Percentiles rank a stretch among this genome's conserved stretches.
These are phyloP conservation scores for Liposcelis brunnea DNA, from an alignment of 2,888 invertebrate genomes.

Conservation along the genomic window DNA sequence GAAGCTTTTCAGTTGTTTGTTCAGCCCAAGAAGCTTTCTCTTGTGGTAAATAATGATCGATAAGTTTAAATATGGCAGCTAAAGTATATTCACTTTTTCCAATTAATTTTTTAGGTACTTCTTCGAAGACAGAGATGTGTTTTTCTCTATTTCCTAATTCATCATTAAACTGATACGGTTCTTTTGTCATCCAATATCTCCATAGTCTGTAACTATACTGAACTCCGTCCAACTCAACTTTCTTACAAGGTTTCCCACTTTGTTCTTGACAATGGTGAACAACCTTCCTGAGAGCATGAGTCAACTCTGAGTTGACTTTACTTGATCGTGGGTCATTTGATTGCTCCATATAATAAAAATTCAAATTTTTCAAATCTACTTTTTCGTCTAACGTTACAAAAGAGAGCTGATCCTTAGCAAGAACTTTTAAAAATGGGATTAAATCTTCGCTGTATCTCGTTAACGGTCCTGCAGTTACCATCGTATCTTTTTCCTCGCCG, in stretches of 20 bases:
- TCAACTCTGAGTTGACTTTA: constrained; percentile 48
- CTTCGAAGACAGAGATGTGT: constrained; percentile 19
- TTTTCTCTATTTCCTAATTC: constrained; percentile 14
- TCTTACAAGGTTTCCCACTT: constrained; percentile 22
- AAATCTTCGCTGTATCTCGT: constrained; percentile 64
- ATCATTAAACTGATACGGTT: constrained; percentile 20
- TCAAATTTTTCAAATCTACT: constrained; percentile 47
- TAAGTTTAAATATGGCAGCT: constrained; percentile 46
- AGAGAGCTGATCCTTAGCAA: constrained; percentile 34
- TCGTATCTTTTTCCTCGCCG: constrained; percentile 48
- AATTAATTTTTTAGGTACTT: constrained; percentile 30
- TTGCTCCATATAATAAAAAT: constrained; percentile 58
- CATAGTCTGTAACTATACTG: constrained; percentile 47
- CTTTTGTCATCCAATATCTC: constrained; percentile 55
- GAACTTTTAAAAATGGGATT: constrained; percentile 50
- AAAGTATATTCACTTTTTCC: constrained; percentile 46
- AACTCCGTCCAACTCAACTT: constrained; percentile 28
- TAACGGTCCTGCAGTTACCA: constrained; percentile 73
- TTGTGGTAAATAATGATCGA: constrained; percentile 45
- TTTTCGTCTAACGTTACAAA: constrained; percentile 38
- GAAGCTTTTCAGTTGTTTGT: constrained; percentile 36
- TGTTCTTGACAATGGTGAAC: constrained; percentile 27
- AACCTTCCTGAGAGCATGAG: constrained; percentile 38
- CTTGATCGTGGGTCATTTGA: constrained; percentile 57
- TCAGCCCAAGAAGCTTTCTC: constrained; percentile 48